Conservation (phyloP, 2,888 invertebrate species). For the Hymenopus coronatus region DNA sequence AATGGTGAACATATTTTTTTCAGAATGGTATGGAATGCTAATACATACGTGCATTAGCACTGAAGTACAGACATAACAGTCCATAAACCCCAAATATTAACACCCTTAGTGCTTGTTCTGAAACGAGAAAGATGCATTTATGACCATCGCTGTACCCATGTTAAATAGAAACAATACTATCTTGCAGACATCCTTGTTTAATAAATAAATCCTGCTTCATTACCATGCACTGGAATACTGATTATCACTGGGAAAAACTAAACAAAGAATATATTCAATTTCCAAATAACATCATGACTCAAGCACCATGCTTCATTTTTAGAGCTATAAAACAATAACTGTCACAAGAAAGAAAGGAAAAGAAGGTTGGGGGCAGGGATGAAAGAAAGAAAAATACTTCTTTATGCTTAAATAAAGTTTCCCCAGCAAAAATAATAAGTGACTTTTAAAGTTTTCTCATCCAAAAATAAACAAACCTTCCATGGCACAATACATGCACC, state of each 20-base stretch:
- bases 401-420: neutral
- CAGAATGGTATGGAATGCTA: neutral
- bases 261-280: neutral
- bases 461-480: neutral
- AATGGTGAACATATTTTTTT: neutral
- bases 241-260: neutral
- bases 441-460: neutral
- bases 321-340: neutral
- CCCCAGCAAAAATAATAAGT: no score
- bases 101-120: neutral
- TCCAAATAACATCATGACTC: neutral
- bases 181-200: neutral
- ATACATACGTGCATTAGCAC: neutral
- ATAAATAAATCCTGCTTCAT: neutral
- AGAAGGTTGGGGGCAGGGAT: neutral
- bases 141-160: neutral
- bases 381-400: neutral
- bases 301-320: neutral
- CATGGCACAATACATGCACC: neutral
- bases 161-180: neutral
- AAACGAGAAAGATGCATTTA: neutral
- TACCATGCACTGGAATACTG: no score
- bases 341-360: neutral
- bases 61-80: neutral
- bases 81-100: neutral